Evolutionary conservation across 2,797 vertebrate genomes (phyloP).

Genomic region (Catharus ustulatus): DNA sequence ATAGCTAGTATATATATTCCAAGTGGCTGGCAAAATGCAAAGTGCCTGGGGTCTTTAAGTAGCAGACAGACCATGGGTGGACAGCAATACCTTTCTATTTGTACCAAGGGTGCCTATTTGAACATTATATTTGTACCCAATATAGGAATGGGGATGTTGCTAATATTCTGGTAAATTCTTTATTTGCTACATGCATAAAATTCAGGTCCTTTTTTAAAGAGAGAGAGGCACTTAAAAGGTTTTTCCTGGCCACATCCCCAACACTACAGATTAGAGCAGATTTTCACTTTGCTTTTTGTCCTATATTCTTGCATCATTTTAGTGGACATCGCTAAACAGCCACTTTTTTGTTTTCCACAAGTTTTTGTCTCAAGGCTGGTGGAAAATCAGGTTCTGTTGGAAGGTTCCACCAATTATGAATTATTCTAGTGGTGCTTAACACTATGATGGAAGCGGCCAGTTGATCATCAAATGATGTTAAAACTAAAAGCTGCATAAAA

Average conservation of each 20-base stretch:
- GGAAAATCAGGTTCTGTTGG: background rate
- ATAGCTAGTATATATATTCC: constrained; percentile 59
- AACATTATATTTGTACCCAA: background rate
- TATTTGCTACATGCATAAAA: background rate
- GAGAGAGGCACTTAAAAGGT: background rate
- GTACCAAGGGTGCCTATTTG: background rate
- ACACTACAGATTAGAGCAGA: background rate
- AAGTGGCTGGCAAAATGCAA: constrained; percentile 59
- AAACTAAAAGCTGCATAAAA: background rate
- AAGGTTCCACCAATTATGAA: background rate
- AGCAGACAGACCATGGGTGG: background rate
- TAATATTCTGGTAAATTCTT: background rate
- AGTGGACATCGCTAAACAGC: background rate
- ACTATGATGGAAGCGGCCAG: background rate
- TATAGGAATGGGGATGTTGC: background rate
- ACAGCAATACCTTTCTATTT: background rate
- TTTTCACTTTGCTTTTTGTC: background rate
- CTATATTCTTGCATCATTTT: background rate
- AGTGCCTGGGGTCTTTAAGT: constrained; percentile 42
- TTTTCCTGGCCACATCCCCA: background rate
- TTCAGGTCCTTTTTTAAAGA: background rate
- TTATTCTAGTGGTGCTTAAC: background rate
- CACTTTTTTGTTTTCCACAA: background rate
- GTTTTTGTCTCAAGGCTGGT: background rate
- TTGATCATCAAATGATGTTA: background rate